Evolutionary conservation across 1,140 invertebrate species (phyloP), one percentile per base, ranked within the genome.

Genomic region (Aphelenchoides besseyi): DNA sequence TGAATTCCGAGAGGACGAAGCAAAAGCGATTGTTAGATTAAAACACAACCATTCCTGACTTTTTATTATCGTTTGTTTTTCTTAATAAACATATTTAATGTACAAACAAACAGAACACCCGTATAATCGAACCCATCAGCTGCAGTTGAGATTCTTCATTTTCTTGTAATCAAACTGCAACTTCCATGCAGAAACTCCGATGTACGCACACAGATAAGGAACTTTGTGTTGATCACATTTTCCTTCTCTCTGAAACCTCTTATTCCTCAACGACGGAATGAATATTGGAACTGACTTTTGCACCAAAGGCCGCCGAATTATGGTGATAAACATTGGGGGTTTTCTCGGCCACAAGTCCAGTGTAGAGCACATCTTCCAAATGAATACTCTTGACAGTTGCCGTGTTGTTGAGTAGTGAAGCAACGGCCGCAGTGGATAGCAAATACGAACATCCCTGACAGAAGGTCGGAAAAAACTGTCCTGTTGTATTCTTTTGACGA

Each of bases 381-480:
- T 28, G 55, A 12, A 59, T 5, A 5, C 5, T 23, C 26, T 5
- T 5, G 5, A 59, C 55, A 18, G 5, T 59, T 33, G 5, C 5
- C 18, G 55, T 59, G 5, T 59, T 28, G 55, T 59, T 59, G 3
- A 66, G 63, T 16, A 66, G 2, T 12, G 16, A 1, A 26, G 1
- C 32, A n/a, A 53, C 32, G 0, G 63, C 63, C 30, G n/a, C 63
- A 12, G 32, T 53, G 16, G 63, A 33, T 0, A 29, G 9, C 63
- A 66, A 2, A 30, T 66, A 66, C 18, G 63, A 66, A 53, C 63
- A 66, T 16, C 63, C 63, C 36, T 66, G 63, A 33, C 63, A 66
- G 36, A 66, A 66, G 30, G 30, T 28, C 16, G 63, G 63, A 66
- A 33, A 66, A 16, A n/a, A 2, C 16, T 33, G n/a, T 2, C 26